These are phyloP conservation scores for Sebastes elongatus DNA, from an alignment of 2,797 vertebrate genomes.

Conservation along the genomic window DNA sequence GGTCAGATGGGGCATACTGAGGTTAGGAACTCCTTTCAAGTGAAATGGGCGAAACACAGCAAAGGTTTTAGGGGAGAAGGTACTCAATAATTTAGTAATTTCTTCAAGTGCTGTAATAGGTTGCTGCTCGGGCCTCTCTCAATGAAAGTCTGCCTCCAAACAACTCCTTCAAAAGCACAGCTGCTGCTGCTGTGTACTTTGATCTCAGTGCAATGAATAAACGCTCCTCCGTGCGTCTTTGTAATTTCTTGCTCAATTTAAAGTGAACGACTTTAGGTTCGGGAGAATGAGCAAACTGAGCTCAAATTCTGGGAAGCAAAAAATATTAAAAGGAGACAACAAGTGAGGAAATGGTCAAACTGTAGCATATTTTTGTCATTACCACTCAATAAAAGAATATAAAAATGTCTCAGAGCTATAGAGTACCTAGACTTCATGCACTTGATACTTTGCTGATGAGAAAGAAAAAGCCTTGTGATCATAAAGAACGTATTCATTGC, in stretches of 20 bases:
- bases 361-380: not conserved
- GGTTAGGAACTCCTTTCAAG: conserved; percentile 42
- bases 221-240: conserved; percentile 33
- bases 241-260: conserved; percentile 39
- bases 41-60: conserved; percentile 54
- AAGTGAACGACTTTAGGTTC: conserved; percentile 34
- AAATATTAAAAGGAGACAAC: not conserved
- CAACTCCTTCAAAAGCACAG: conserved; percentile 34
- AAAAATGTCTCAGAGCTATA: not conserved
- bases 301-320: not conserved
- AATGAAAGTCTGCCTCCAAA: conserved; percentile 47
- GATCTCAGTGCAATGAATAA: conserved; percentile 45
- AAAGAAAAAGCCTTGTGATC: not conserved
- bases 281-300: not conserved
- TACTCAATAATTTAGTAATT: conserved; percentile 67
- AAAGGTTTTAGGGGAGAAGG: conserved; percentile 34
- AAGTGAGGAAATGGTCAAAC: not conserved
- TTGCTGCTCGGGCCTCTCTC: conserved; percentile 37
- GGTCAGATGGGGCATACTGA: conserved; percentile 9
- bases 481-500: not conserved
- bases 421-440: not conserved
- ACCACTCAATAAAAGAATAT: not conserved
- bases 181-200: conserved; percentile 46
- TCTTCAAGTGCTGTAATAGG: conserved; percentile 62
- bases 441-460: not conserved